Evolutionary conservation across 2,797 vertebrate genomes (phyloP).

Genomic region (Peromyscus attwateri): DNA sequence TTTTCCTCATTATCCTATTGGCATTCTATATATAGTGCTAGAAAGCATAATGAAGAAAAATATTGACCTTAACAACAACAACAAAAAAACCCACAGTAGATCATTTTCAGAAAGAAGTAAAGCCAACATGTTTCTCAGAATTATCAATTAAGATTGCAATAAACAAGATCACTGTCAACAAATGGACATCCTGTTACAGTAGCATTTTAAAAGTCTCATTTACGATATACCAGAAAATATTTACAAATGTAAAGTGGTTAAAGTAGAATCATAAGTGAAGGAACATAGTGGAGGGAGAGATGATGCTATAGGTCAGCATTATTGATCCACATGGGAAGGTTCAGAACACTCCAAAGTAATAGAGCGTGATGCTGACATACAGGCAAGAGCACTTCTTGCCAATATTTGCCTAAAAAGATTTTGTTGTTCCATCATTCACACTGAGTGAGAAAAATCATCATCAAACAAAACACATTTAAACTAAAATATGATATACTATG

Average conservation of each 20-base stretch:
- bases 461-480: not conserved
- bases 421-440: not conserved
- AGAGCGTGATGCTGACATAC: not conserved
- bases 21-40: not conserved
- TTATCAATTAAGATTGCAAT: not conserved
- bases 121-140: not conserved
- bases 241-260: not conserved
- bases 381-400: not conserved
- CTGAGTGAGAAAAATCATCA: not conserved
- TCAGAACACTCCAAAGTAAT: not conserved
- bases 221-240: not conserved
- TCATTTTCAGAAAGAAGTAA: not conserved
- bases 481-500: not conserved
- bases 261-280: not conserved
- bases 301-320: not conserved
- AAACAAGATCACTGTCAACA: not conserved
- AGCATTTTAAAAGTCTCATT: conserved; percentile 6
- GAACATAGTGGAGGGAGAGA: not conserved
- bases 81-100: not conserved
- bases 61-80: not conserved
- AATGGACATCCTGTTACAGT: not conserved
- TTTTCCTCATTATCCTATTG: not conserved
- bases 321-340: not conserved
- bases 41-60: not conserved
- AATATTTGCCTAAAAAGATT: not conserved